A percentile compares a stretch with the other conserved stretches of the same genome.
Evolutionary conservation across 2,888 invertebrate species (phyloP).

Genomic region (Drosophila suboccidentalis): DNA sequence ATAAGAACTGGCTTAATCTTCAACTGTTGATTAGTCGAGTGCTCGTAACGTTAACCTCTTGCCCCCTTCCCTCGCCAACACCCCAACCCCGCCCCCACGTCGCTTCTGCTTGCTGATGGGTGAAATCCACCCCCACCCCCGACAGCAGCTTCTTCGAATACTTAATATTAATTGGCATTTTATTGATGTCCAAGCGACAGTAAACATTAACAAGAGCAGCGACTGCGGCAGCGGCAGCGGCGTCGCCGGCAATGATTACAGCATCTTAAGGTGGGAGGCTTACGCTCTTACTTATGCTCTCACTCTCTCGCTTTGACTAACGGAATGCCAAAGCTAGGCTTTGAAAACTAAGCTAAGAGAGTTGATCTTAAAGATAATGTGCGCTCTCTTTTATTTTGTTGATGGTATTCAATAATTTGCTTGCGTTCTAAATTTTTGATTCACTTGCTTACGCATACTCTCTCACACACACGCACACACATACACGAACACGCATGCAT

Average conservation of each 20-base stretch:
- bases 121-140: slow-evolving; percentile 46
- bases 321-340: slow-evolving; percentile 39
- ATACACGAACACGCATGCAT: slow-evolving; percentile 7
- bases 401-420: slow-evolving; percentile 64
- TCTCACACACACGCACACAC: slow-evolving; percentile 21
- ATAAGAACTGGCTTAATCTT: slow-evolving; percentile 46
- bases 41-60: slow-evolving; percentile 43
- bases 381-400: slow-evolving; percentile 6
- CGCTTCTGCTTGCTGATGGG: too few relatives aligned
- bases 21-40: slow-evolving; percentile 51
- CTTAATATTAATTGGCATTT: slow-evolving; percentile 56
- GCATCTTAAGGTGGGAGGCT: slow-evolving; percentile 37
- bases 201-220: slow-evolving; percentile 24
- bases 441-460: slow-evolving; percentile 59
- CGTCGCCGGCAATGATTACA: slow-evolving; percentile 48
- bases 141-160: slow-evolving; percentile 20
- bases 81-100: slow-evolving; percentile 6
- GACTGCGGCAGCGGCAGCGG: slow-evolving; percentile 1
- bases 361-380: slow-evolving; percentile 13
- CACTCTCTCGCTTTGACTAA: neutral
- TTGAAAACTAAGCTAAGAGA: slow-evolving; percentile 1
- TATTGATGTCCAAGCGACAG: slow-evolving; percentile 41
- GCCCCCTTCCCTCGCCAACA: neutral
- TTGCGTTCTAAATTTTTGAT: slow-evolving; percentile 71
- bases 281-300: slow-evolving; percentile 3